Conservation (phyloP, 2,888 invertebrate species). For the Beris morrisii region DNA sequence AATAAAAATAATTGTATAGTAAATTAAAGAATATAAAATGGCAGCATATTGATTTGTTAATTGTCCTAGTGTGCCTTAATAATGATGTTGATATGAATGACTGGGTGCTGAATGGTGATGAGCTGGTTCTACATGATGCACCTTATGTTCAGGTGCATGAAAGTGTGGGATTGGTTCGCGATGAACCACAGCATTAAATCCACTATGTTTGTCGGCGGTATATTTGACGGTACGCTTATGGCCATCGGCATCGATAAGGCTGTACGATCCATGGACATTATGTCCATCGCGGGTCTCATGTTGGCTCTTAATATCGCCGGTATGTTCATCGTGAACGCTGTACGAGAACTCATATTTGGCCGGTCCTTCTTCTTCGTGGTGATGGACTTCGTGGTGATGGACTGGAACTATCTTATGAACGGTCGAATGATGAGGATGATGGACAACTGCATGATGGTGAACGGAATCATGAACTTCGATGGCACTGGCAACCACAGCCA, state of each 20-base stretch:
- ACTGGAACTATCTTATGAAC: background rate
- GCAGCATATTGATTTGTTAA: no score
- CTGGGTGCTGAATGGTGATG: slow-evolving; percentile 20
- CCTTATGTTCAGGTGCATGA: slow-evolving; percentile 40
- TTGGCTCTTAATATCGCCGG: slow-evolving; percentile 60
- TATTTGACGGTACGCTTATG: slow-evolving; percentile 60
- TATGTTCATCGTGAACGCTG: slow-evolving; percentile 58
- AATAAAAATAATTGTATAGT: no score
- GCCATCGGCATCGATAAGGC: slow-evolving; percentile 60
- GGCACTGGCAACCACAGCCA: background rate
- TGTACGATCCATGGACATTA: slow-evolving; percentile 60
- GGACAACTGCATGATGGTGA: no score
- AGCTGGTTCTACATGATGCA: slow-evolving; percentile 36
- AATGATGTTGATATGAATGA: no score
- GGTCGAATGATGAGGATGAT: no score
- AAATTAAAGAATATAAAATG: no score
- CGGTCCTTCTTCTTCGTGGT: slow-evolving; percentile 42
- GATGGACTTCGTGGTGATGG: background rate
- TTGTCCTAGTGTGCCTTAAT: no score
- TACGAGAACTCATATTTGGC: slow-evolving; percentile 58
- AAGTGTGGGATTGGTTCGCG: slow-evolving; percentile 53
- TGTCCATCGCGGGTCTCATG: slow-evolving; percentile 59
- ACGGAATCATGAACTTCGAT: no score
- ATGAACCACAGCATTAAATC: slow-evolving; percentile 61
- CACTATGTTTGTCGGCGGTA: slow-evolving; percentile 59